Base-by-base conservation (phyloP, 1,140 invertebrate species). In the Heliothis subflexa region DNA sequence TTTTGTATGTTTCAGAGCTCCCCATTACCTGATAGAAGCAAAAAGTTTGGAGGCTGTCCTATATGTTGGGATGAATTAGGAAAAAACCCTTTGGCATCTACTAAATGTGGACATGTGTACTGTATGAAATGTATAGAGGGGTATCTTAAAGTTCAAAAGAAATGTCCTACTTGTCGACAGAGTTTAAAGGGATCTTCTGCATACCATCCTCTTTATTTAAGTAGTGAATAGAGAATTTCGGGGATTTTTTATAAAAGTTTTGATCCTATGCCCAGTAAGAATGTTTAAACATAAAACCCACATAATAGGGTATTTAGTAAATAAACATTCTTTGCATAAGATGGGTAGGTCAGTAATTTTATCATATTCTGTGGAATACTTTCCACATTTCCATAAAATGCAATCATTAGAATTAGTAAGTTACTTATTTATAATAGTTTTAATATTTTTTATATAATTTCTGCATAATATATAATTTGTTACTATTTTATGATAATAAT, bases 51-150 rank as follows among this genome's bases (percentile, higher is more conserved):
- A 21, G 74, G 79, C 9, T 93, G 92, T 70, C 86, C 90, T 55
- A 90, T 93, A 83, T 93, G 92, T 80, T 88, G 78, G 81, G 90
- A 92, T 49, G 80, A 85, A 47, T 78, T 92, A 21, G 89, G 90
- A 18, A 84, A 81, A 73, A 86, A 86, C 40, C 85, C 87, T 25
- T 71, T 91, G 73, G 86, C 86, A 57, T 91, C 92, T 80, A 93
- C 92, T 28, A 91, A 86, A 62, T 93, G 92, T 88, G 92, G 91
- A n/a, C 91, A 93, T 86, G 86, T 92, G 12, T 93, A 81, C 74
- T 93, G 92, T 52, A 59, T 86, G 2, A 52, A 79, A 54, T 93
- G 92, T 72, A 54, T 93, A 55, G 66, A 88, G 79, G 50, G 50
- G 11, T 81, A 82, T 66, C 73, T 93, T 16, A 71, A 80, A 79